Percentiles rank a stretch among this genome's conserved stretches.
phyloP scores from a whole-genome alignment of 2,797 vertebrate species.

The Thripadectes ignobilis region DNA sequence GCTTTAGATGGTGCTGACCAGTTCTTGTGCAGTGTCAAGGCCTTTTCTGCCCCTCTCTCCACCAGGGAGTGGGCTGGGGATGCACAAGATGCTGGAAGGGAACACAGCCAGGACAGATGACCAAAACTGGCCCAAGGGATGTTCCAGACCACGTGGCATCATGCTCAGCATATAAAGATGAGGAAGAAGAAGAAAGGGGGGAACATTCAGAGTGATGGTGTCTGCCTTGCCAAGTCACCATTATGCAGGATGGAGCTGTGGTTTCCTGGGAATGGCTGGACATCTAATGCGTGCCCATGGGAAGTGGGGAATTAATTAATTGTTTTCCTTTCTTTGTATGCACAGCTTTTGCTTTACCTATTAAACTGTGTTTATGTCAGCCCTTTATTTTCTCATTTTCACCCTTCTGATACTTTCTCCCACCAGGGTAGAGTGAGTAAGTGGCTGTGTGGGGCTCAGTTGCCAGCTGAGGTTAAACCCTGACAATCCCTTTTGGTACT shows the following conservation, averaged over 20 bases:
- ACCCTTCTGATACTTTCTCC: neutral
- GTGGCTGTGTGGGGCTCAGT: neutral
- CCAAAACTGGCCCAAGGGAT: neutral
- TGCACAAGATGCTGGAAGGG: neutral
- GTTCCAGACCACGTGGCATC: neutral
- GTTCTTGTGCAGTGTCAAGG: neutral
- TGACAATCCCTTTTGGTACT: neutral
- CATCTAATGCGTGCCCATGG: neutral
- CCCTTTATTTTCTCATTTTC: neutral
- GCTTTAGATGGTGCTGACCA: neutral
- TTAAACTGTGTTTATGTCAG: neutral
- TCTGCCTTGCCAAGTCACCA: neutral
- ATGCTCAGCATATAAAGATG: neutral
- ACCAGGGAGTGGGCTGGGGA: fast-evolving
- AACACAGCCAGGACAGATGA: neutral
- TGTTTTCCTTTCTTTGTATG: neutral
- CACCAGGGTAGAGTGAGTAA: neutral
- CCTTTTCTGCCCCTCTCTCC: neutral
- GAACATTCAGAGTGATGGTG: neutral
- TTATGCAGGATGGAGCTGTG: fast-evolving
- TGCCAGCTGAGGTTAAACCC: neutral
- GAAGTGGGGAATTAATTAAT: neutral
- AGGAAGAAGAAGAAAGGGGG: neutral
- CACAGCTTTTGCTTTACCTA: neutral
- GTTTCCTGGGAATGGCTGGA: neutral